A percentile compares a stretch with the other conserved stretches of the same genome.
Evolutionary conservation across 2,113 vertebrate species (phyloP).

Genomic region (Toxotes jaculatrix): DNA sequence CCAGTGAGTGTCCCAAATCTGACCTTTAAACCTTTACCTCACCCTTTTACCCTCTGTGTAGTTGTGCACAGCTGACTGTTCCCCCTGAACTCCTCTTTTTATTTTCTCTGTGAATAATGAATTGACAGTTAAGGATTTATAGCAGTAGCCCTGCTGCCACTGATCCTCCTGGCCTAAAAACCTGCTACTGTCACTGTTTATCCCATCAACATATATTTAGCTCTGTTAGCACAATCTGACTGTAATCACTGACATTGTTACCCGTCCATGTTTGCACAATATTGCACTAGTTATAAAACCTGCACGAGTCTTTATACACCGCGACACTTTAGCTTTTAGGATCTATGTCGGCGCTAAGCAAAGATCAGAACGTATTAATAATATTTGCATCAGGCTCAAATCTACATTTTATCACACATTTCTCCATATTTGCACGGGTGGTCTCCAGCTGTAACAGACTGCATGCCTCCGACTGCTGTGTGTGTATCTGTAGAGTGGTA

Average conservation of each 20-base stretch:
- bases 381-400: conserved; percentile 26
- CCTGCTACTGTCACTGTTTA: conserved; percentile 13
- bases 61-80: conserved; percentile 17
- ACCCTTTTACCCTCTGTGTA: conserved; percentile 31
- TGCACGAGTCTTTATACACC: conserved; percentile 13
- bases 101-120: neutral
- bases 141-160: neutral
- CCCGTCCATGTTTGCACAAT: conserved; percentile 22
- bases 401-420: conserved; percentile 38
- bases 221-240: conserved; percentile 44
- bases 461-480: conserved; percentile 57
- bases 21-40: conserved; percentile 68
- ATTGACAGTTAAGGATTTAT: neutral
- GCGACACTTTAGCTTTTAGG: conserved; percentile 38
- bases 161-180: conserved; percentile 23
- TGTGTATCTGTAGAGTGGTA: conserved; percentile 51
- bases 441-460: conserved; percentile 45
- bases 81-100: conserved; percentile 18
- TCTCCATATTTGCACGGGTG: conserved; percentile 30
- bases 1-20: conserved; percentile 86
- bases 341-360: conserved; percentile 5
- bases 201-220: conserved; percentile 20
- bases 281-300: conserved; percentile 9
- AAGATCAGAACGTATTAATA: conserved; percentile 43
- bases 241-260: conserved; percentile 22